Percentiles rank a stretch among this genome's conserved stretches.
Evolutionary conservation across 1,140 invertebrate genomes (phyloP).

Genomic region (Drosophila kohkoa): DNA sequence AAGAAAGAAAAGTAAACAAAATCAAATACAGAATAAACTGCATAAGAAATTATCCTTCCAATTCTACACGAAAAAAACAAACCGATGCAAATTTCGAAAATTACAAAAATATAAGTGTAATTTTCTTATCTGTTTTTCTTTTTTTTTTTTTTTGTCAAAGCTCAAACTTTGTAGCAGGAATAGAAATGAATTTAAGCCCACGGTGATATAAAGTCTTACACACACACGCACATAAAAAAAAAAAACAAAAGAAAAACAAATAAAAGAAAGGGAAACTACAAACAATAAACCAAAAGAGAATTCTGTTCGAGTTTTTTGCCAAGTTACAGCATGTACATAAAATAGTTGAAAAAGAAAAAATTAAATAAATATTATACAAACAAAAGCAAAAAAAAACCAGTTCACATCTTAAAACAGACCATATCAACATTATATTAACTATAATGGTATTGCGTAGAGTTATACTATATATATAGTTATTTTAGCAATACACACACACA

Average conservation of each 20-base stretch:
- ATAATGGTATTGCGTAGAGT: constrained; percentile 41
- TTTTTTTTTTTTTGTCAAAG: constrained; percentile 49
- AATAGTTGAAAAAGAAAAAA: constrained; percentile 36
- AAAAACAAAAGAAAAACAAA: constrained; percentile 16
- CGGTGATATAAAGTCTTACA: constrained; percentile 64
- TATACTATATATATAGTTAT: constrained; percentile 40
- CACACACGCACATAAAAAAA: constrained; percentile 27
- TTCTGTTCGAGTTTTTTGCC: constrained; percentile 36
- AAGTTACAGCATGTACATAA: constrained; percentile 43
- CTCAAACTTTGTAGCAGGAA: constrained; percentile 25
- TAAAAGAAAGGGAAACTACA: neutral
- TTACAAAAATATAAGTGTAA: constrained; percentile 17
- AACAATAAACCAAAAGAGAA: constrained; percentile 26
- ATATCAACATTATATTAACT: constrained; percentile 70
- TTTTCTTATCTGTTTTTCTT: constrained; percentile 38
- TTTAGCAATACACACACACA: constrained; percentile 52
- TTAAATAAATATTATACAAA: constrained; percentile 26
- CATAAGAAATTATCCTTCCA: constrained; percentile 65
- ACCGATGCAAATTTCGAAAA: constrained; percentile 18
- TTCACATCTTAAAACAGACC: constrained; percentile 65
- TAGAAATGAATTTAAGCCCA: constrained; percentile 70
- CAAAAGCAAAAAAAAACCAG: constrained; percentile 26
- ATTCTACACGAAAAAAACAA: constrained; percentile 42
- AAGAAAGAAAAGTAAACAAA: constrained; percentile 27
- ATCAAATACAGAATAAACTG: constrained; percentile 48